These are phyloP conservation scores for Heliconius melpomene DNA, from an alignment of 1,140 invertebrate genomes.

Conservation along the genomic window DNA sequence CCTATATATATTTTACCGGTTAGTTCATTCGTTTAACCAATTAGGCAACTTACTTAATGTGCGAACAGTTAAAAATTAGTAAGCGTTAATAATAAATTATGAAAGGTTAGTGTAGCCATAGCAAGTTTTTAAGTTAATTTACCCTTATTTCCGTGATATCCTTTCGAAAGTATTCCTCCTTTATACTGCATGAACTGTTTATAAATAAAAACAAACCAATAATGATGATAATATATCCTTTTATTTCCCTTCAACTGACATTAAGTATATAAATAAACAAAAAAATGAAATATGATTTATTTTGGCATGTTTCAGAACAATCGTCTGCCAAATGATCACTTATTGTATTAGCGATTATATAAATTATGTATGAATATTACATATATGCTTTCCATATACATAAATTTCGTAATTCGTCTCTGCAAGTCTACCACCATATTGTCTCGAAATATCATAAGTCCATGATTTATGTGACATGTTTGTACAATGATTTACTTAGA, in stretches of 20 bases:
- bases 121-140: slow-evolving; percentile 39
- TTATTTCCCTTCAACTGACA: slow-evolving; percentile 55
- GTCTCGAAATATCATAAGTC: slow-evolving; percentile 47
- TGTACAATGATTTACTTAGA: slow-evolving; percentile 33
- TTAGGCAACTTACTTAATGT: slow-evolving; percentile 21
- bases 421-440: slow-evolving; percentile 42
- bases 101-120: slow-evolving; percentile 29
- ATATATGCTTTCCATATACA: slow-evolving; percentile 34
- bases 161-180: slow-evolving; percentile 46
- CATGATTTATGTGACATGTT: slow-evolving; percentile 42
- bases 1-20: not conserved
- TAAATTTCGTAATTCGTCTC: slow-evolving; percentile 6
- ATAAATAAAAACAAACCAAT: slow-evolving; percentile 72
- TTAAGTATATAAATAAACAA: slow-evolving; percentile 38
- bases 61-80: slow-evolving; percentile 28
- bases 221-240: slow-evolving; percentile 69
- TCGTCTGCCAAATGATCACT: slow-evolving; percentile 16
- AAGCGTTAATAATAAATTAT: slow-evolving; percentile 24
- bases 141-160: slow-evolving; percentile 41
- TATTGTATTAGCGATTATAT: slow-evolving; percentile 23
- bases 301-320: slow-evolving; percentile 22
- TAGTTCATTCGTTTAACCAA: slow-evolving; percentile 4
- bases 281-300: slow-evolving; percentile 25
- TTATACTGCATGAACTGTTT: slow-evolving; percentile 46
- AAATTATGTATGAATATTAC: slow-evolving; percentile 20